A percentile compares a stretch with the other conserved stretches of the same genome.
Conservation (phyloP, 2,113 vertebrate species). For the Porphyrio hochstetteri region DNA sequence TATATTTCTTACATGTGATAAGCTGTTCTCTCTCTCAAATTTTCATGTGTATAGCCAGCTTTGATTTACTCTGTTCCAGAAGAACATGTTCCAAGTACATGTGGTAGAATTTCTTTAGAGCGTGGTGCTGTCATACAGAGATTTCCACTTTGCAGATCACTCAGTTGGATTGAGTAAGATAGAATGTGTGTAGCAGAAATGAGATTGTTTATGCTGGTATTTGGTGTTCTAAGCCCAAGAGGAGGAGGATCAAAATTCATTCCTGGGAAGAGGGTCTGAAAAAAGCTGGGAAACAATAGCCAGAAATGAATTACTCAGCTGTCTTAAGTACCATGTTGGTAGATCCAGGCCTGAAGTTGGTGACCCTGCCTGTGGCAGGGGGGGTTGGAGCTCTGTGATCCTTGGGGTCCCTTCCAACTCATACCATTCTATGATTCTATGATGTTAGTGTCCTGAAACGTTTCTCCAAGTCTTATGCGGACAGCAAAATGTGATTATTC, state of each 20-base stretch:
- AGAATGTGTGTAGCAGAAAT: neutral
- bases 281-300: neutral
- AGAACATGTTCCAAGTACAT: neutral
- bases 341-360: no score
- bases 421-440: no score
- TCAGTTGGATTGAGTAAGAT: neutral
- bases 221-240: neutral
- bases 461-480: neutral
- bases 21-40: neutral
- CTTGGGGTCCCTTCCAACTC: no score
- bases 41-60: neutral
- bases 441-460: neutral
- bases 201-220: neutral
- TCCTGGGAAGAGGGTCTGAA: neutral
- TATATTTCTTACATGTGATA: neutral
- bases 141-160: neutral
- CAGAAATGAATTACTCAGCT: neutral
- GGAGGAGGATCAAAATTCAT: neutral
- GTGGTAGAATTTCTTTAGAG: neutral
- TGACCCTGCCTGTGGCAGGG: no score
- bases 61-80: neutral
- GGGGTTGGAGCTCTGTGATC: no score
- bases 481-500: neutral
- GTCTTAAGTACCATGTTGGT: neutral
- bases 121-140: neutral